Evolutionary conservation across 2,797 vertebrate genomes (phyloP), one percentile per base, ranked within the genome.

Genomic region (Falco biarmicus): DNA sequence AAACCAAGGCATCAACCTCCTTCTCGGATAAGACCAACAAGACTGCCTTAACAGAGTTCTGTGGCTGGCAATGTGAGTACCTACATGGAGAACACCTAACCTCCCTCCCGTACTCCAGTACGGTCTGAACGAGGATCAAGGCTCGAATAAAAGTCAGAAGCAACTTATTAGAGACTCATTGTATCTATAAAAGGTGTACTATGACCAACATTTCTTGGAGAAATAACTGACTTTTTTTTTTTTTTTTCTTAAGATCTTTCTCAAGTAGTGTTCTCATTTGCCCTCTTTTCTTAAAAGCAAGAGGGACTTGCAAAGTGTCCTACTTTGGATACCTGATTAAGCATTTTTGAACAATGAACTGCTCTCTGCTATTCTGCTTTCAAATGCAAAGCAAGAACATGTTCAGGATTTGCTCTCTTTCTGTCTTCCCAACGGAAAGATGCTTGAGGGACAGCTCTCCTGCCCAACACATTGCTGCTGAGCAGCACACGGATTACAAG

Each of bases 271-370:
- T 34, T 90, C 80, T 76, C 8, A 0, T 56, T 82, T 24, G 63
- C 37, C 59, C 70, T 89, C 90, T 53, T 83, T 68, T 78, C 87
- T 90, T 41, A 51, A 61, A 84, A 79, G 86, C 83, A 88, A 69
- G 43, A 81, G 73, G 31, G 76, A 77, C 70, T 65, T 18, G 50
- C 69, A 5, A 71, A 75, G 70, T 82, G 94, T 70, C 96, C 96
- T 93, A 94, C 96, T 97, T 95, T 1, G 11, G 47, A 68, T 56
- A 97, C 95, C 95, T 93, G 95, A 97, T 94, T 90, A 96, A 96
- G 95, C 96, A 70, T 69, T 96, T 96, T 2, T 76, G 54, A 95
- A 94, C 88, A 66, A 84, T 19, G 65, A 82, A 9, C 65, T 8
- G 47, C 54, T 79, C 90, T 28, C 64, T 53, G 59, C 34, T 82